Percentiles rank a stretch among this genome's conserved stretches.
Evolutionary conservation across 2,113 vertebrate species (phyloP).

Genomic region (Bubo scandiacus): DNA sequence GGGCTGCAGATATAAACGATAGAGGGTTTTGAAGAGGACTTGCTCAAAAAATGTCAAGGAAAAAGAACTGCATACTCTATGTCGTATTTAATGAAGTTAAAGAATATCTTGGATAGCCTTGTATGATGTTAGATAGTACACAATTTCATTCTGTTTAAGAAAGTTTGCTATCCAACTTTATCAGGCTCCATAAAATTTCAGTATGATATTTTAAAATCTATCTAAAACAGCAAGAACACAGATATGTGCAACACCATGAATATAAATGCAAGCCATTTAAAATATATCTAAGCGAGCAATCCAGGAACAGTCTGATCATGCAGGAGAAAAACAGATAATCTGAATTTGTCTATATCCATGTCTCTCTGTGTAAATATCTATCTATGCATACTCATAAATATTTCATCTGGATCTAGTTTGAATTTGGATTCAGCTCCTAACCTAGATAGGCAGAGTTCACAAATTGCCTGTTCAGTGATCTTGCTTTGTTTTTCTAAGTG

Average conservation of each 20-base stretch:
- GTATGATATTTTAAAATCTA: conserved; percentile 53
- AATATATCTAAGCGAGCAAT: conserved; percentile 64
- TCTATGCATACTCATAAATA: conserved; percentile 68
- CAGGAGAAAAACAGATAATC: conserved; percentile 53
- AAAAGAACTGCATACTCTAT: neutral
- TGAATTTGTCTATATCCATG: conserved; percentile 65
- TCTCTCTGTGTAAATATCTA: conserved; percentile 65
- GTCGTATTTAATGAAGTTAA: conserved; percentile 4
- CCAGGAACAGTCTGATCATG: conserved; percentile 50
- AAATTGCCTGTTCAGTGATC: conserved; percentile 58
- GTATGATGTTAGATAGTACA: neutral
- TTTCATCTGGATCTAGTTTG: conserved; percentile 59
- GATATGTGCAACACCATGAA: conserved; percentile 46
- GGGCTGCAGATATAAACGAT: neutral
- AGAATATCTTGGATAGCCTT: neutral
- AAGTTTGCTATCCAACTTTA: conserved; percentile 44
- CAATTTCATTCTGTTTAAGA: neutral
- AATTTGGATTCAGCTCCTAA: conserved; percentile 63
- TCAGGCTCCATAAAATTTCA: conserved; percentile 49
- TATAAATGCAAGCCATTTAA: conserved; percentile 68
- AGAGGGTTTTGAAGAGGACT: neutral
- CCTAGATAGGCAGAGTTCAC: conserved; percentile 52
- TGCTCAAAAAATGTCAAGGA: conserved; percentile 14
- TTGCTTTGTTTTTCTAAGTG: conserved; percentile 54
- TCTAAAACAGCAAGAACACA: conserved; percentile 47